Evolutionary conservation across 2,113 vertebrate genomes (phyloP), one percentile per base, ranked within the genome.

Genomic region (Dryoscopus gambensis): DNA sequence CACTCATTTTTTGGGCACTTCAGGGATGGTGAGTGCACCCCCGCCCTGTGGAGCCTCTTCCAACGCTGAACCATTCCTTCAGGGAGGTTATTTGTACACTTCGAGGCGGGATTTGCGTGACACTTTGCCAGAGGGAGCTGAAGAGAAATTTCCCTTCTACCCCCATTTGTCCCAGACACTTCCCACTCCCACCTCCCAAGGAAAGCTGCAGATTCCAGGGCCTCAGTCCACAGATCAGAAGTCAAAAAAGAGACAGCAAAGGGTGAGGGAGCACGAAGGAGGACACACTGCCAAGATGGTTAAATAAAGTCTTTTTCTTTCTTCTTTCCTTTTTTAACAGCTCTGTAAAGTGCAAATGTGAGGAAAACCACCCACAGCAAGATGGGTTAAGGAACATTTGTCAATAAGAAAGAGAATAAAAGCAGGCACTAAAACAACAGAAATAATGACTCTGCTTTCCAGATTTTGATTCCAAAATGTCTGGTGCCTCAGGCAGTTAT

Each of bases 391-490:
- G 50, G 87, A 96, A 93, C 77, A 85, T 92, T 68, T 93, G 22
- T 91, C 91, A 93, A 78, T 93, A 97, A 96, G 96, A 95, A 92
- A 87, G 82, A 86, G 93, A 96, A 94, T 91, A 95, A 96, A 94
- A 82, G 93, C 62, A 88, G 75, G 83, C 93, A 95, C 88, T 85
- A 92, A 95, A 95, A 94, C 97, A 97, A 97, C 95, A 97, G 95
- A 98, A 91, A 93, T 94, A 92, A 88, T 78, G 89, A 93, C 97
- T 97, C 95, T 97, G 44, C 97, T 90, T 95, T 65, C 89, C 94
- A 90, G 88, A 95, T 97, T 97, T 96, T 97, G 96, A 97, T 98
- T 97, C 98, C 94, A 90, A 97, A 95, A 81, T 79, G 93, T 94
- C 96, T 97, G 93, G 64, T 95, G 97, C 97, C 93, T 77, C 97